These are phyloP conservation scores for Paradisaea rubra DNA, from an alignment of 2,113 vertebrate genomes.

Conservation along the genomic window DNA sequence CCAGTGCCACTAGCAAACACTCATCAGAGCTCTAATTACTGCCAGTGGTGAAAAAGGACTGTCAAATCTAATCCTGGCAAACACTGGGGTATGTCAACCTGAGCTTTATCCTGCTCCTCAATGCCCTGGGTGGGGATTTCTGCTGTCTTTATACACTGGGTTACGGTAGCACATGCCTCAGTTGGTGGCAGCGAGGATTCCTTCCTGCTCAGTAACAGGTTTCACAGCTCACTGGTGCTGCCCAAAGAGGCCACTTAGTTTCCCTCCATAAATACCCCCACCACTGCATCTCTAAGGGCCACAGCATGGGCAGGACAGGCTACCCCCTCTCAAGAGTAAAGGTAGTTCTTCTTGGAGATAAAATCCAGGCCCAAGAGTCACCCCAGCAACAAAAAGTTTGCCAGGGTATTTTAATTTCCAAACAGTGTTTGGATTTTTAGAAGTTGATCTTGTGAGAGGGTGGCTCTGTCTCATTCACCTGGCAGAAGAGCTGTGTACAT, in stretches of 20 bases:
- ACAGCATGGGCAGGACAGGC: fast-evolving
- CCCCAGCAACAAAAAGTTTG: background rate
- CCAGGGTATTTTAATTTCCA: background rate
- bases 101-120: background rate
- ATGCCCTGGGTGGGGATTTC: background rate
- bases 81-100: background rate
- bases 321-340: background rate
- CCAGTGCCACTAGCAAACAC: background rate
- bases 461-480: background rate
- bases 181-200: background rate
- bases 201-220: background rate
- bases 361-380: background rate
- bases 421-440: background rate
- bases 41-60: background rate
- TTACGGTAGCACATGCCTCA: fast-evolving
- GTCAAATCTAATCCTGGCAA: background rate
- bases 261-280: background rate
- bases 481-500: background rate
- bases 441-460: background rate
- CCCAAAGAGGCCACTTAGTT: background rate
- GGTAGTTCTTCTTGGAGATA: background rate
- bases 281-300: background rate
- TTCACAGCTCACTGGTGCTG: background rate
- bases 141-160: fast-evolving
- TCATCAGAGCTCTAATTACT: background rate